Percentiles rank a stretch among this genome's conserved stretches.
These are phyloP conservation scores for Helleia helle DNA, from an alignment of 2,888 invertebrate species.

Conservation along the genomic window DNA sequence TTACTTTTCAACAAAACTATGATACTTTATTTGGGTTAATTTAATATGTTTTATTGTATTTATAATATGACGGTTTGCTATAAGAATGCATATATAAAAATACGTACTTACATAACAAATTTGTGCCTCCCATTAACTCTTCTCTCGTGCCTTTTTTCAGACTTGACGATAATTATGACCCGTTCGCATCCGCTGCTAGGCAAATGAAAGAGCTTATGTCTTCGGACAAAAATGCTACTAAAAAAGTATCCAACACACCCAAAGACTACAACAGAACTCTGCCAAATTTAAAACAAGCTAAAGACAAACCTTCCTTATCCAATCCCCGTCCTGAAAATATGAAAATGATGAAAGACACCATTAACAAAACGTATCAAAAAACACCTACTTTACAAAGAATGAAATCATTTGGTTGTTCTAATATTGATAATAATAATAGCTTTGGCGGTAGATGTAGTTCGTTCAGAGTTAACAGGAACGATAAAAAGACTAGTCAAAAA, in stretches of 20 bases:
- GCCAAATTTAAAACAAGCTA: constrained; percentile 41
- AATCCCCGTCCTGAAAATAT: constrained; percentile 47
- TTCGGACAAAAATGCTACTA: constrained; percentile 73
- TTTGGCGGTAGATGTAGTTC: constrained; percentile 63
- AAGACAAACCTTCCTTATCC: constrained; percentile 47
- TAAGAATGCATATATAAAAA: too few relatives aligned
- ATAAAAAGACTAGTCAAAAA: constrained; percentile 59
- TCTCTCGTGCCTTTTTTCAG: constrained; percentile 39
- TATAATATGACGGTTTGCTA: not conserved
- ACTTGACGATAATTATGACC: constrained; percentile 79
- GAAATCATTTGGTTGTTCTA: constrained; percentile 64
- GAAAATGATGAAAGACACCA: constrained; percentile 65
- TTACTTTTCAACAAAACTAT: too few relatives aligned
- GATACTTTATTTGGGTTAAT: too few relatives aligned
- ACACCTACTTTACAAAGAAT: constrained; percentile 64
- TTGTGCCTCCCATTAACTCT: constrained; percentile 1
- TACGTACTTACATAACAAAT: too few relatives aligned
- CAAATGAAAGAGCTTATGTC: constrained; percentile 88
- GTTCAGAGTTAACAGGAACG: constrained; percentile 58
- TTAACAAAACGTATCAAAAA: constrained; percentile 69
- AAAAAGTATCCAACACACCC: constrained; percentile 50
- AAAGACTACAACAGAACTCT: constrained; percentile 60
- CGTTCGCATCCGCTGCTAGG: constrained; percentile 84
- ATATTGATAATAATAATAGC: constrained; percentile 45
- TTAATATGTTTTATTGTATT: too few relatives aligned